phyloP scores from a whole-genome alignment of 2,888 invertebrate species.

The Rutpela maculata region DNA sequence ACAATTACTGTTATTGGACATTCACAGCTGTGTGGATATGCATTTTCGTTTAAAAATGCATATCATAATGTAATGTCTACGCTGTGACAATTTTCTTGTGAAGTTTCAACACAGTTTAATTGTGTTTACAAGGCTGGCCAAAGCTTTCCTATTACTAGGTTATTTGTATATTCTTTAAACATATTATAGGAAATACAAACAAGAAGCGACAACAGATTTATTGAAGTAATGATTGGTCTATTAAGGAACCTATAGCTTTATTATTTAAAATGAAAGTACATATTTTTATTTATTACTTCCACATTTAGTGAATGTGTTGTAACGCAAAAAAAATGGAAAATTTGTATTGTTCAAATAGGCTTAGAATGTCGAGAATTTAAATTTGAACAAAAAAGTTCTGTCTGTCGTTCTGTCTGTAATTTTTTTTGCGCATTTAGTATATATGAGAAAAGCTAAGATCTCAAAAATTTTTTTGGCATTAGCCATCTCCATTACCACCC shows the following conservation, averaged over 20 bases:
- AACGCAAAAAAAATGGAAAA: no score
- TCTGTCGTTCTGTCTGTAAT: no score
- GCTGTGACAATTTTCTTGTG: background rate
- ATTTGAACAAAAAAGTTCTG: no score
- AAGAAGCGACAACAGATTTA: background rate
- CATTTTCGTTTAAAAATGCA: background rate
- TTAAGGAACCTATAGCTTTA: background rate
- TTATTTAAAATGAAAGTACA: no score
- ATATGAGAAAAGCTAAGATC: no score
- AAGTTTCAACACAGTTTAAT: background rate
- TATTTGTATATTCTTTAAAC: background rate
- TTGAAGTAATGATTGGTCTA: background rate
- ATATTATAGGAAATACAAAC: background rate
- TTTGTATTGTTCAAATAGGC: no score
- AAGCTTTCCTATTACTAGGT: background rate
- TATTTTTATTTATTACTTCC: no score
- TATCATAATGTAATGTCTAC: background rate
- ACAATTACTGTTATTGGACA: background rate
- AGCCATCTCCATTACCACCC: no score
- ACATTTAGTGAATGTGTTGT: no score
- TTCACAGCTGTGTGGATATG: background rate
- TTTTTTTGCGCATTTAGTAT: no score
- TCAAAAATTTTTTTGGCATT: no score
- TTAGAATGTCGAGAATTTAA: no score
- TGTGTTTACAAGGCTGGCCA: background rate